A percentile compares a stretch with the other conserved stretches of the same genome.
Conservation (phyloP, 1,140 invertebrate genomes). For the Philotrypesis tridentata region DNA sequence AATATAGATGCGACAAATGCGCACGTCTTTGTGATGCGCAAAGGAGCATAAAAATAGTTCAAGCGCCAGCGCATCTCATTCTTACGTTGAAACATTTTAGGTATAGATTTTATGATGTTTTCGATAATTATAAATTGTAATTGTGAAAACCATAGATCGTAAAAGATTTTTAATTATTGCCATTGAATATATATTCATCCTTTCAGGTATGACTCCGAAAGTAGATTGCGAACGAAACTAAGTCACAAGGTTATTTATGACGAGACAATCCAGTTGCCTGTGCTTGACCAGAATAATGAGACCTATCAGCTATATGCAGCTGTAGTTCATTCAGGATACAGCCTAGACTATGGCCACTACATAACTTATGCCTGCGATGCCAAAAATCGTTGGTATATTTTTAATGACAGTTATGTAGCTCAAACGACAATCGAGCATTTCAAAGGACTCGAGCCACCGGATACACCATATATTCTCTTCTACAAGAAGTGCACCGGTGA, state of each 20-base stretch:
- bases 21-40: slow-evolving; percentile 84
- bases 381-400: slow-evolving; percentile 84
- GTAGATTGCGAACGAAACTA: slow-evolving; percentile 83
- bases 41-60: slow-evolving; percentile 81
- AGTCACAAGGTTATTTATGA: slow-evolving; percentile 81
- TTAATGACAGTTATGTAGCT: slow-evolving; percentile 85
- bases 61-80: slow-evolving; percentile 84
- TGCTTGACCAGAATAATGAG: slow-evolving; percentile 62
- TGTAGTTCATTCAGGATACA: slow-evolving; percentile 87
- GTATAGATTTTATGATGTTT: not conserved
- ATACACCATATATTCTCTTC: slow-evolving; percentile 89
- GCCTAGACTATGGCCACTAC: slow-evolving; percentile 90
- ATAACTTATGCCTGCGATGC: slow-evolving; percentile 85
- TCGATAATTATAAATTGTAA: not conserved
- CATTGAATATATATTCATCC: not conserved
- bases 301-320: slow-evolving; percentile 85
- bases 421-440: slow-evolving; percentile 78
- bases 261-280: slow-evolving; percentile 75
- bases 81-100: slow-evolving; percentile 86
- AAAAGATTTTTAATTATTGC: no score
- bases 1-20: slow-evolving; percentile 87
- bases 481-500: slow-evolving; percentile 73
- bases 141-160: not conserved
- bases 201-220: slow-evolving; percentile 80
- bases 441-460: slow-evolving; percentile 78